Percentiles rank a stretch among this genome's conserved stretches.
Conservation (phyloP, 2,888 invertebrate species). For the Volucella zonaria region DNA sequence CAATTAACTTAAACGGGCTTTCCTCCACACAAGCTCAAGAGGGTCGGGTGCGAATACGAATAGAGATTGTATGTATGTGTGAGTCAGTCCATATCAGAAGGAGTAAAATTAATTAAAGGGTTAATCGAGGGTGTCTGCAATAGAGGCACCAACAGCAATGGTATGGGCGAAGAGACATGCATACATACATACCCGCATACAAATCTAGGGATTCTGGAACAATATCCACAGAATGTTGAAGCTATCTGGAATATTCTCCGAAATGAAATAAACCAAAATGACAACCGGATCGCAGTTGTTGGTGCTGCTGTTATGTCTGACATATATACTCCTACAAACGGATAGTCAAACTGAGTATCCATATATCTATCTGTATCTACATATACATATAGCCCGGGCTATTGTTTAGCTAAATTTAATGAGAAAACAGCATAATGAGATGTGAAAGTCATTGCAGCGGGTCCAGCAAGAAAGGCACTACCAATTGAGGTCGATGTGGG, state of each 20-base stretch:
- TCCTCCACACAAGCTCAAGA: background rate
- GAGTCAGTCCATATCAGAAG: conserved; percentile 57
- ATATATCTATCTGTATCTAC: background rate
- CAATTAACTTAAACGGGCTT: conserved; percentile 67
- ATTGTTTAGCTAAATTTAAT: conserved; percentile 50
- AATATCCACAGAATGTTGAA: background rate
- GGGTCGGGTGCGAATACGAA: background rate
- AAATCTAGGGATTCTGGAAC: no score
- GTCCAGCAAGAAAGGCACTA: conserved; percentile 24
- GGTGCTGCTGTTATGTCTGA: no score
- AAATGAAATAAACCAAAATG: conserved; percentile 15
- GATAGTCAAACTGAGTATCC: no score
- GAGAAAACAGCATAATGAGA: conserved; percentile 51
- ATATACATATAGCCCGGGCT: conserved; percentile 26
- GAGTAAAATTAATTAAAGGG: conserved; percentile 67
- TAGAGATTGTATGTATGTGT: conserved; percentile 14
- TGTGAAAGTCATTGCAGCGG: conserved; percentile 39
- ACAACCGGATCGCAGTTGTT: background rate
- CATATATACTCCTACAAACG: no score
- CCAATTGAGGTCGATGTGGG: conserved; percentile 7
- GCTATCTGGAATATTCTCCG: conserved; percentile 33
- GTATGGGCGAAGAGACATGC: background rate
- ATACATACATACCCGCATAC: no score
- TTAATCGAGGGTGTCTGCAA: conserved; percentile 66
- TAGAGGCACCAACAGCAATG: conserved; percentile 1